These are phyloP conservation scores for Nautilus pompilius DNA, from an alignment of 1,140 invertebrate genomes.

Conservation along the genomic window DNA sequence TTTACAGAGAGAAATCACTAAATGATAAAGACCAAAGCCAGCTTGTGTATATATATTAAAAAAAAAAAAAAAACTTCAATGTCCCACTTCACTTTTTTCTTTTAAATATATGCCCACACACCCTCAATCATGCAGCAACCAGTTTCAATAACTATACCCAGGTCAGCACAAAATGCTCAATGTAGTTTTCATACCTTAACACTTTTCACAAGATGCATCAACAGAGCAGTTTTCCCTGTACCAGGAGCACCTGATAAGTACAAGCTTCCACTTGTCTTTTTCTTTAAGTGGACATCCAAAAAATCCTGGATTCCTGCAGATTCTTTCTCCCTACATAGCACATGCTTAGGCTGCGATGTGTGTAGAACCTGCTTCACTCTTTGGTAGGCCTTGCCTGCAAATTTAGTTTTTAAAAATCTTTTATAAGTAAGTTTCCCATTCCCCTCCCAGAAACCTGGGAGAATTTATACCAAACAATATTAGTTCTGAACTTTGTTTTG, in stretches of 20 bases:
- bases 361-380: constrained; percentile 65
- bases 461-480: too few species aligned
- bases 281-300: constrained; percentile 66
- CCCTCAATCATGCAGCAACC: too few species aligned
- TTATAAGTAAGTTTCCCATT: too few species aligned
- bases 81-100: too few species aligned
- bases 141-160: too few species aligned
- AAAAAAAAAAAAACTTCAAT: too few species aligned
- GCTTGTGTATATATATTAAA: too few species aligned
- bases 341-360: constrained; percentile 64
- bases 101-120: too few species aligned
- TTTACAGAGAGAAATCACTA: background rate
- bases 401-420: too few species aligned
- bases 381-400: constrained; percentile 36
- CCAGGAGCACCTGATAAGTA: constrained; percentile 95
- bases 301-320: constrained; percentile 68
- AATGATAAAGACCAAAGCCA: background rate
- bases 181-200: constrained; percentile 28
- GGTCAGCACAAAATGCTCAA: background rate
- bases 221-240: constrained; percentile 90
- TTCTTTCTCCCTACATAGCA: constrained; percentile 79
- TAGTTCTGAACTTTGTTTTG: too few species aligned
- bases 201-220: constrained; percentile 69
- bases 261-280: constrained; percentile 71
- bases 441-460: too few species aligned